Evolutionary conservation across 2,113 vertebrate species (phyloP).

Genomic region (Podarcis cretensis): DNA sequence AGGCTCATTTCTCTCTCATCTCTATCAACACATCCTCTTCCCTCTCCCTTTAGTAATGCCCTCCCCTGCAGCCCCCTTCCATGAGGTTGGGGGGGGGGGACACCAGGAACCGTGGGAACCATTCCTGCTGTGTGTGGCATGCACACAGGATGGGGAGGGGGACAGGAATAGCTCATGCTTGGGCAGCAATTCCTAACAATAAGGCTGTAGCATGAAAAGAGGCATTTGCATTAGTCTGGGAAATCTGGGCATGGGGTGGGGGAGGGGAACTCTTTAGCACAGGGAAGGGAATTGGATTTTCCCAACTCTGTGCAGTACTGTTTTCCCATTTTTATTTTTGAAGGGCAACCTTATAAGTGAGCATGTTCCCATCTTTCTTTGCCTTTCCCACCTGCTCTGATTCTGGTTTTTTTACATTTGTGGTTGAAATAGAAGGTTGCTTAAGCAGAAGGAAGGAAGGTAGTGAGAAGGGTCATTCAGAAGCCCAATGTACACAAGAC

Average conservation of each 20-base stretch:
- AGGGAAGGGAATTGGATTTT: background rate
- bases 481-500: background rate
- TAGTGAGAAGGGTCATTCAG: too few relatives aligned
- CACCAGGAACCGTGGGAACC: slow-evolving; percentile 28
- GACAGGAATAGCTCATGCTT: background rate
- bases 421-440: background rate
- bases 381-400: background rate
- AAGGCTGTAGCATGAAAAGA: slow-evolving; percentile 25
- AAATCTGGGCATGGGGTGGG: slow-evolving; percentile 11
- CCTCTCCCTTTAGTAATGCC: background rate
- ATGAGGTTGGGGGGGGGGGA: background rate
- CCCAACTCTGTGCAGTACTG: background rate
- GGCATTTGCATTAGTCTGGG: slow-evolving; percentile 21
- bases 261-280: background rate
- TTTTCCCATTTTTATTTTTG: background rate
- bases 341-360: background rate
- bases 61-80: background rate
- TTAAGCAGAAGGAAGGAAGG: background rate
- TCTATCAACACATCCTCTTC: background rate
- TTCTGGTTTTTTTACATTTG: background rate
- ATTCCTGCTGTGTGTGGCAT: slow-evolving; percentile 32
- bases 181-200: slow-evolving; percentile 19
- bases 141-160: background rate
- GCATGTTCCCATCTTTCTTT: background rate
- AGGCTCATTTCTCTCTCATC: background rate